phyloP scores from a whole-genome alignment of 2,888 invertebrate species.

The Zhuqinia jingwanae region DNA sequence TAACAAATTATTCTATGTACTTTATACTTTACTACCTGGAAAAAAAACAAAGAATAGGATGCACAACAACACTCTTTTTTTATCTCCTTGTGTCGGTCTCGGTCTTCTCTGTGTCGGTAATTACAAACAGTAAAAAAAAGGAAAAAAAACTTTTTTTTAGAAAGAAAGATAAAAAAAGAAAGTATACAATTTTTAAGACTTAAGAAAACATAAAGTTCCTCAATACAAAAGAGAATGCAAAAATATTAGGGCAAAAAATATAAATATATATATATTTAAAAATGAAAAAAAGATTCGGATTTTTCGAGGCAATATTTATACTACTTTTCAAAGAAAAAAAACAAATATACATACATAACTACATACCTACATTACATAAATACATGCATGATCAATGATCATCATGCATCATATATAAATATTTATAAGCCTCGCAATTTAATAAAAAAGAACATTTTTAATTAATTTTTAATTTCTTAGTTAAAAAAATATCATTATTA shows the following conservation, averaged over 20 bases:
- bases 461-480: slow-evolving; percentile 38
- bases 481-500: neutral
- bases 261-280: slow-evolving; percentile 26
- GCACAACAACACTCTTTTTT: slow-evolving; percentile 19
- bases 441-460: slow-evolving; percentile 40
- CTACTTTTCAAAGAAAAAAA: slow-evolving; percentile 43
- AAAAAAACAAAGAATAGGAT: slow-evolving; percentile 33
- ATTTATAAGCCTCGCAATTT: neutral
- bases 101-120: slow-evolving; percentile 2
- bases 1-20: slow-evolving; percentile 31
- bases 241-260: slow-evolving; percentile 46
- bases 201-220: slow-evolving; percentile 57
- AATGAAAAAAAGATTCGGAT: slow-evolving; percentile 52
- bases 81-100: neutral
- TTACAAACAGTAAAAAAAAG: slow-evolving; percentile 11
- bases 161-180: slow-evolving; percentile 26
- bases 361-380: slow-evolving; percentile 32
- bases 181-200: slow-evolving; percentile 54
- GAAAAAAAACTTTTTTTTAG: neutral
- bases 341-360: slow-evolving; percentile 1
- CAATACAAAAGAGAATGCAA: slow-evolving; percentile 57
- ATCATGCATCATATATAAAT: too few relatives aligned
- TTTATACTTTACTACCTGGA: slow-evolving; percentile 3
- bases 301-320: slow-evolving; percentile 58
- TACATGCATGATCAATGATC: slow-evolving; percentile 3